Evolutionary conservation across 2,888 invertebrate genomes (phyloP), one percentile per base, ranked within the genome.

Genomic region (Ochropacha duplaris): DNA sequence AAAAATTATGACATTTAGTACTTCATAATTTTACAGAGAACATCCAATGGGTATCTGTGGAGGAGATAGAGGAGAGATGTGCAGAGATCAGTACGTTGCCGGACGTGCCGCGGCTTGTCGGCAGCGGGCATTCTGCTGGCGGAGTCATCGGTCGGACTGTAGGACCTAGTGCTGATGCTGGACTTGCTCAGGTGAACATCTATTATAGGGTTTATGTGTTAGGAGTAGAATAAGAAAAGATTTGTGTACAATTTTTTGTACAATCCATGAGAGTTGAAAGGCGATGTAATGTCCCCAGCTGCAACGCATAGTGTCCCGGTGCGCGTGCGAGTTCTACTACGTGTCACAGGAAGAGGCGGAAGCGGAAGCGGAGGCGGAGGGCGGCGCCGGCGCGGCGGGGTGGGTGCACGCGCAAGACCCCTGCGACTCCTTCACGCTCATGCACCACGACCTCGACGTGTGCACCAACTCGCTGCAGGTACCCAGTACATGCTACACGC

Each of bases 381-480:
- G n/a, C n/a, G n/a, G n/a, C n/a, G n/a, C n/a, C n/a, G n/a, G n/a
- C n/a, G 95, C 44, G 95, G 95, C 0, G 97, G 97, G 96, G 95
- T 96, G 1, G 97, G 97, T 96, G 95, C 96, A 95, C 66, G 96
- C 97, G 72, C 96, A 97, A 61, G 81, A 87, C 74, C 98, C 98
- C 1, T 98, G 98, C 51, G 99, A 99, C 93, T 98, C 98, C 2
- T 99, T 99, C 84, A 99, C 99, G 0, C 93, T 99, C 54, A 98
- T 99, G 96, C 99, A 99, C 92, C 98, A 99, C 83, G 99, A 99
- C 90, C 94, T 99, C 36, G 98, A 99, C 82, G 98, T 99, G n/a
- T 98, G 98, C 92, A 98, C 99, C 49, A 99, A 99, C 92, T 98
- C 98, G 0, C 82, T 97, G 67, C 96, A 96, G 92, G 96, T 96